phyloP scores from a whole-genome alignment of 2,797 vertebrate species.

The Ctenopoma multispine region DNA sequence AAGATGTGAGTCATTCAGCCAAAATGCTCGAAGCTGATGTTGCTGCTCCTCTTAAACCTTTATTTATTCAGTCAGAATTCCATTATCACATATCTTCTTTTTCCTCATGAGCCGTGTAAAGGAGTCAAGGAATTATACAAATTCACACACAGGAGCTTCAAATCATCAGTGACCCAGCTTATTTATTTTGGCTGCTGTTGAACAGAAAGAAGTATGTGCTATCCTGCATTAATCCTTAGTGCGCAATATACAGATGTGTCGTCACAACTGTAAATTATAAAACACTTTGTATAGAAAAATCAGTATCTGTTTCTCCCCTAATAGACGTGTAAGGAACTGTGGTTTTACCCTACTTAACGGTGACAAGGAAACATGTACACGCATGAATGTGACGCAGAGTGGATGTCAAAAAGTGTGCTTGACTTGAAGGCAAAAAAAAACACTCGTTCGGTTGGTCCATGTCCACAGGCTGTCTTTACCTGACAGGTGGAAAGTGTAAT shows the following conservation, averaged over 20 bases:
- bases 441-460: not conserved
- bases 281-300: not conserved
- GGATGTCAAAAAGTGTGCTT: not conserved
- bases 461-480: not conserved
- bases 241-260: not conserved
- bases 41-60: not conserved
- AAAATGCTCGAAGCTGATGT: not conserved
- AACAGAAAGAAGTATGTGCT: not conserved
- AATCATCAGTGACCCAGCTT: too few relatives aligned
- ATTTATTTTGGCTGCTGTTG: not conserved
- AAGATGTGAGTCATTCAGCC: conserved; percentile 1
- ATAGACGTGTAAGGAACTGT: not conserved
- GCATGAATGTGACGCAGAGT: not conserved
- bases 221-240: not conserved
- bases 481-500: conserved; percentile 7
- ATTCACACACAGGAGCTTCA: not conserved
- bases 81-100: not conserved
- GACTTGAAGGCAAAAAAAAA: not conserved
- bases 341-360: not conserved
- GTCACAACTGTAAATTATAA: not conserved
- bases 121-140: not conserved
- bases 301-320: not conserved
- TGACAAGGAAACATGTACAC: not conserved
- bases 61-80: not conserved
- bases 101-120: too few relatives aligned